These are phyloP conservation scores for Panulirus ornatus DNA, from an alignment of 1,140 invertebrate species.

Conservation along the genomic window DNA sequence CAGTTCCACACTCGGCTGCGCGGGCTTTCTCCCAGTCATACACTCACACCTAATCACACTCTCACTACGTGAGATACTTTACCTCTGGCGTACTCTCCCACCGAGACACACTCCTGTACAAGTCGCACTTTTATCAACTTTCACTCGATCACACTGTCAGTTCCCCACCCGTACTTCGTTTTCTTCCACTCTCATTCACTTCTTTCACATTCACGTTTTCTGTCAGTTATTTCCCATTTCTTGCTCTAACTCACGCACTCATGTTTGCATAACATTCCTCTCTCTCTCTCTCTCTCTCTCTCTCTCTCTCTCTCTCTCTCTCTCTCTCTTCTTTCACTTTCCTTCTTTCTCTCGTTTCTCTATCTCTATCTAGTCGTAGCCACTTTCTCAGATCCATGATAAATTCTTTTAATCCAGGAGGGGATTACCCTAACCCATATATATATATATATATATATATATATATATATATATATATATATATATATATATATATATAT, in stretches of 20 bases:
- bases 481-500: neutral
- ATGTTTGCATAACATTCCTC: neutral
- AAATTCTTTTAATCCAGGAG: neutral
- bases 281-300: neutral
- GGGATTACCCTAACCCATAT: neutral
- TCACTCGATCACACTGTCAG: no score
- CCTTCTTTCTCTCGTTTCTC: neutral
- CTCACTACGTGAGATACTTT: no score
- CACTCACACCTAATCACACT: no score
- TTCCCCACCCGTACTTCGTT: no score
- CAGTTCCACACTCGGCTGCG: no score
- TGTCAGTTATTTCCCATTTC: neutral
- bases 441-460: neutral
- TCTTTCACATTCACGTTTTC: neutral
- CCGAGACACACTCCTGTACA: no score
- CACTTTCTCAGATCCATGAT: neutral
- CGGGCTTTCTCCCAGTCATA: no score
- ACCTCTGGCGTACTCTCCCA: no score
- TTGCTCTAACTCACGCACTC: neutral
- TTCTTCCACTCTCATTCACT: neutral
- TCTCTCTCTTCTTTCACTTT: neutral
- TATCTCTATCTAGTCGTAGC: neutral
- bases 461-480: neutral
- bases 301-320: neutral
- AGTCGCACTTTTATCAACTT: no score